A percentile compares a stretch with the other conserved stretches of the same genome.
Conservation (phyloP, 2,113 vertebrate genomes). For the Lagopus muta region DNA sequence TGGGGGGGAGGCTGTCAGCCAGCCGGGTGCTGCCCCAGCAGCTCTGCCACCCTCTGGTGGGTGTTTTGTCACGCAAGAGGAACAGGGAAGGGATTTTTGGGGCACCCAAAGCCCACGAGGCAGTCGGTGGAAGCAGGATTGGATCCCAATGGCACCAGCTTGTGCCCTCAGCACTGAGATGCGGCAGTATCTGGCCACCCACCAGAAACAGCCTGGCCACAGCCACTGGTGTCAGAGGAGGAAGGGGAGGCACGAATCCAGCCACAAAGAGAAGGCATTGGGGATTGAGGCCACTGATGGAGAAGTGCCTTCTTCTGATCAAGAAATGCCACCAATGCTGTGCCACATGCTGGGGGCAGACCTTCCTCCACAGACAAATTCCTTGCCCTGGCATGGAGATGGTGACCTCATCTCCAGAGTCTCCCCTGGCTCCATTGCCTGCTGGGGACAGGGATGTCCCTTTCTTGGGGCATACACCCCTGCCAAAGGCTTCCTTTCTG, state of each 20-base stretch:
- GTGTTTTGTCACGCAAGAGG: too few species aligned
- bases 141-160: background rate
- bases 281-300: background rate
- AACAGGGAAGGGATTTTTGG: background rate
- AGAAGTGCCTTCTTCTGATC: background rate
- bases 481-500: background rate
- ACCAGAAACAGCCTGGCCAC: background rate
- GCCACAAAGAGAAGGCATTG: constrained; percentile 31
- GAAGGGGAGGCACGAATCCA: background rate
- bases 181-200: background rate
- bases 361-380: background rate
- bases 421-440: accelerated
- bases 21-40: background rate
- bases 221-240: background rate
- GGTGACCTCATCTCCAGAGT: background rate
- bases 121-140: background rate
- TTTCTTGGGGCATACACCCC: background rate
- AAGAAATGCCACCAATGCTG: background rate
- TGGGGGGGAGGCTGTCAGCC: background rate
- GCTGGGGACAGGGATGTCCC: accelerated
- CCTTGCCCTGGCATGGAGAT: background rate
- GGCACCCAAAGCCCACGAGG: too few species aligned
- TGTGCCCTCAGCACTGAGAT: background rate
- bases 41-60: background rate
- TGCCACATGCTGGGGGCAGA: background rate